Evolutionary conservation across 2,797 vertebrate genomes (phyloP), one percentile per base, ranked within the genome.

Genomic region (Typhlichthys eigenmanni): DNA sequence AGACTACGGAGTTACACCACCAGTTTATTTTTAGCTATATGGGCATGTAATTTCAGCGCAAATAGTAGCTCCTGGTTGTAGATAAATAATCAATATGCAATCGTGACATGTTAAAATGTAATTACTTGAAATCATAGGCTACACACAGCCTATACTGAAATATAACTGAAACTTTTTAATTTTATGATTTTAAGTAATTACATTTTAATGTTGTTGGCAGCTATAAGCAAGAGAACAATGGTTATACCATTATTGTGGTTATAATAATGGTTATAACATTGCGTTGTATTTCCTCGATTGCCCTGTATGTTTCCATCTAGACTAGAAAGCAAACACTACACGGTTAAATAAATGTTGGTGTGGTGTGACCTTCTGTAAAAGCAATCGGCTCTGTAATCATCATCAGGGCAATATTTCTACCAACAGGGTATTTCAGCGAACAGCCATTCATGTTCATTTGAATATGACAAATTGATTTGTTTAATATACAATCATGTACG

Each of bases 331-430:
- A 63, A 64, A 69, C 62, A 84, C 61, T 64, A 1, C 8, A 50
- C 38, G 34, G 60, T 72, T 75, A 64, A 75, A 68, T 72, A 50
- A 55, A 55, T 50, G 69, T 71, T 69, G 74, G 3, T 46, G 24
- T 55, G 19, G 47, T 62, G 24, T 47, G 45, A 72, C 19, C 19
- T 24, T 24, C 19, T 46, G n/a, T 59, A 55, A 68, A 60, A 71
- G 51, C 49, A 32, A 53, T 2, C n/a, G 54, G 55, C 55, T 59
- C 66, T 38, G 34, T 53, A 67, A 62, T 72, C 55, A 62, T 53
- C 3, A 16, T 55, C 19, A 32, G 24, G 48, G 59, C 59, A 60
- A 55, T 57, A 5, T 51, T 49, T 50, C 45, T 52, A 7, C 19
- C 51, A 46, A 24, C 9, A 32, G 14, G 1, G 9, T 2, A 5